Percentiles rank a stretch among this genome's conserved stretches.
Conservation (phyloP, 1,140 invertebrate genomes). For the Musca vetustissima region DNA sequence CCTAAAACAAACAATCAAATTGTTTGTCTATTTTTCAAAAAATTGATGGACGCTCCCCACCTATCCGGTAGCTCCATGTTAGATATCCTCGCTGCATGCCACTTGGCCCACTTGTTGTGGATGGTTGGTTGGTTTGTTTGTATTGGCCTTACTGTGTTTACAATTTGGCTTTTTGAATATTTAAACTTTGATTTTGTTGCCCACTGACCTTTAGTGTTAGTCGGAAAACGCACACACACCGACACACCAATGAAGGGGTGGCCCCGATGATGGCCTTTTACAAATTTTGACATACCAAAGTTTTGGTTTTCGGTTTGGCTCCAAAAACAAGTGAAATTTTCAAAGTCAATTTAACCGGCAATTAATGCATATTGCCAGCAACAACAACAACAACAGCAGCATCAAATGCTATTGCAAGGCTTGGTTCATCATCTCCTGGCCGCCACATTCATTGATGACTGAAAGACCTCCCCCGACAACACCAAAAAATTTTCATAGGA, state of each 20-base stretch:
- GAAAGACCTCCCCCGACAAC: no score
- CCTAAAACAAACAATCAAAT: constrained; percentile 17
- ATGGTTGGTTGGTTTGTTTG: no score
- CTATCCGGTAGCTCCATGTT: no score
- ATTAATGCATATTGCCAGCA: constrained; percentile 47
- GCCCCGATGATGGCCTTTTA: background rate
- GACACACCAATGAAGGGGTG: background rate
- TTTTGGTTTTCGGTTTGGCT: constrained; percentile 5
- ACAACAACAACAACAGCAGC: constrained; percentile 30
- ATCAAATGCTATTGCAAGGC: background rate
- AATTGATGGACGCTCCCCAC: no score
- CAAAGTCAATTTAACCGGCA: constrained; percentile 45
- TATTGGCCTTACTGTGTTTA: constrained; percentile 1
- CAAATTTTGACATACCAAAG: no score
- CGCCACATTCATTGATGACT: constrained; percentile 12
- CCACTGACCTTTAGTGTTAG: constrained; percentile 14
- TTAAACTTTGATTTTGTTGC: constrained; percentile 25
- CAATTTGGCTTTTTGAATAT: constrained; percentile 20
- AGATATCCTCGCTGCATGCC: no score
- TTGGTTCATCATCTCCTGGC: background rate
- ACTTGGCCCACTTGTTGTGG: no score
- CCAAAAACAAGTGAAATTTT: constrained; percentile 1
- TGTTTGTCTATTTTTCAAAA: background rate
- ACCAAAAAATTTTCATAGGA: no score
- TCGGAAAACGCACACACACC: background rate